Evolutionary conservation across 2,797 vertebrate species (phyloP), one percentile per base, ranked within the genome.

Genomic region (Siniperca scherzeri): DNA sequence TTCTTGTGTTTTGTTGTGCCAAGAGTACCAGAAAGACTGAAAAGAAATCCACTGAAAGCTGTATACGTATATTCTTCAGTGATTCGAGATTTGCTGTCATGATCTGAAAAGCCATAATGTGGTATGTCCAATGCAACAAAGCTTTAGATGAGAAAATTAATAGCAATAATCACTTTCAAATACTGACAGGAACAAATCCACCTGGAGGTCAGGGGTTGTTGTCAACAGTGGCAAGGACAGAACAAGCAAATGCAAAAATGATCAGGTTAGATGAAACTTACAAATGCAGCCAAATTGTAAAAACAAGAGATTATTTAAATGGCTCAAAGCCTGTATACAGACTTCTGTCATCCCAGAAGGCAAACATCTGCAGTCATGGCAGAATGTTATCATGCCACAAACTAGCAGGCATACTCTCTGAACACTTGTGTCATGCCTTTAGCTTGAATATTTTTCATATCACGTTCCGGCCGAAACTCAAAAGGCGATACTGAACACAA

Each of bases 191-290:
- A 72, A 69, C 10, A 66, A 65, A 55, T 60, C 68, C 72, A 82
- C 62, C 59, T 68, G 22, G 16, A 71, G 66, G 56, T 80, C 59
- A 77, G 19, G 36, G 66, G 46, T 73, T 50, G 57, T 27, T 11
- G 16, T 17, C 44, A 55, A 25, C 71, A 10, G 25, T 3, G 30
- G 36, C 46, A 33, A 21, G 19, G 5, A 10, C 2, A 72, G 27
- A 55, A 50, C 75, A 38, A 25, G 17, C 48, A 70, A 67, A 48
- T 0, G 16, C 13, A 68, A 68, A 81, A 82, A 71, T 17, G 5
- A 88, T 77, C 33, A 79, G 55, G 79, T 46, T 64, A 74, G 66
- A 74, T 21, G 13, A 85, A 73, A 83, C 12, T 64, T 19, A 75
- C 30, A 73, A 65, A 60, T 50, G 48, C 64, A 42, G 72, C 33